These are phyloP conservation scores for Drosophila histrio DNA, from an alignment of 2,888 invertebrate genomes.

Conservation along the genomic window DNA sequence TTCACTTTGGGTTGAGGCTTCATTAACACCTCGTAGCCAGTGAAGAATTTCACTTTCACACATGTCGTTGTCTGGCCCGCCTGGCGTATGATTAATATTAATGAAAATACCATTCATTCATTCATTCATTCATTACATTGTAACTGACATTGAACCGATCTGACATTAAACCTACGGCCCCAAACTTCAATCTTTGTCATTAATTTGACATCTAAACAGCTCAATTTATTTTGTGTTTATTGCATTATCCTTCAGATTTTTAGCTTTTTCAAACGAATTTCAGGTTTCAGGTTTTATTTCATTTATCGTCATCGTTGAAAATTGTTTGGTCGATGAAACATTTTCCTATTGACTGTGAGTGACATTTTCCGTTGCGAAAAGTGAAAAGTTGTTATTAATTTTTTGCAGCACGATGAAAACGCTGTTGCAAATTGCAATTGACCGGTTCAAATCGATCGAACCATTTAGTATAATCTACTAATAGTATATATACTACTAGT, in stretches of 20 bases:
- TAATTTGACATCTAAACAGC: slow-evolving; percentile 56
- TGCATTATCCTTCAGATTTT: slow-evolving; percentile 42
- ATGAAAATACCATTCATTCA: slow-evolving; percentile 35
- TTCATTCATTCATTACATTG: neutral
- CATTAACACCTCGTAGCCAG: slow-evolving; percentile 54
- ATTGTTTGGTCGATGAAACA: slow-evolving; percentile 41
- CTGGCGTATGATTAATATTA: slow-evolving; percentile 35
- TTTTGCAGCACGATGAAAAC: slow-evolving; percentile 48
- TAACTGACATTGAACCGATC: slow-evolving; percentile 35
- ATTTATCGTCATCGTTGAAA: neutral
- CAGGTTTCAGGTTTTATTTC: slow-evolving; percentile 7
- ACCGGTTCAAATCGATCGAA: slow-evolving; percentile 46
- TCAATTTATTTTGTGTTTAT: slow-evolving; percentile 51
- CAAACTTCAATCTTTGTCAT: slow-evolving; percentile 28
- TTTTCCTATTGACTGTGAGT: slow-evolving; percentile 66
- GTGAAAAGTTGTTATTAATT: slow-evolving; percentile 75
- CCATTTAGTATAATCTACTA: neutral
- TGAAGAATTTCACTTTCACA: slow-evolving; percentile 73
- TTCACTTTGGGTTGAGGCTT: slow-evolving; percentile 65
- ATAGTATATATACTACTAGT: slow-evolving; percentile 8
- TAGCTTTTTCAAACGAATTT: slow-evolving; percentile 14
- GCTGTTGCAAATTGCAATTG: slow-evolving; percentile 42
- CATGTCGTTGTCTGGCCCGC: slow-evolving; percentile 22
- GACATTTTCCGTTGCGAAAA: slow-evolving; percentile 75
- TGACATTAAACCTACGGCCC: slow-evolving; percentile 45